A percentile compares a stretch with the other conserved stretches of the same genome.
Evolutionary conservation across 1,140 invertebrate genomes (phyloP).

Genomic region (Macrosteles quadrilineatus): DNA sequence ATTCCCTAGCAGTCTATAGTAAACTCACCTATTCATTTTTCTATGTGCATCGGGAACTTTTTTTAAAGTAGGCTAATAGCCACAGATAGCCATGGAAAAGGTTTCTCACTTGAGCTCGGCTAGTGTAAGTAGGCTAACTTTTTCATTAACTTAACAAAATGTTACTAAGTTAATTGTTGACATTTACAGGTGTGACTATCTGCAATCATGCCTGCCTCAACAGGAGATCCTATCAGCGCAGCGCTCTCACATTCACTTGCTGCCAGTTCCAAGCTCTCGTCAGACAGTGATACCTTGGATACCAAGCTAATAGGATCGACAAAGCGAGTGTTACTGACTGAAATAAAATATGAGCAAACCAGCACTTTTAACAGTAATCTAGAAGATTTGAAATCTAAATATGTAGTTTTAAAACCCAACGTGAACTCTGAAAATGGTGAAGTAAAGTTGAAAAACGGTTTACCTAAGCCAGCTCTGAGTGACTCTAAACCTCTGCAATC

Average conservation of each 20-base stretch:
- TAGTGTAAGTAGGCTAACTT: too few relatives aligned
- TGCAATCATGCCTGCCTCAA: constrained; percentile 54
- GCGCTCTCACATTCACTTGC: constrained; percentile 66
- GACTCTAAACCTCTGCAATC: constrained; percentile 6
- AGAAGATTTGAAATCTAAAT: constrained; percentile 76
- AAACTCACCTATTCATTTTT: too few relatives aligned
- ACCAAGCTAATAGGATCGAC: constrained; percentile 66
- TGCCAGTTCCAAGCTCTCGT: constrained; percentile 53
- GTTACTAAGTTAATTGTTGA: too few relatives aligned
- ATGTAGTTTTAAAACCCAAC: constrained; percentile 70
- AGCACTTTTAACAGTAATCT: constrained; percentile 70
- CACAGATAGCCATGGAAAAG: too few relatives aligned
- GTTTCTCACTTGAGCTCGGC: too few relatives aligned
- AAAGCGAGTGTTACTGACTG: constrained; percentile 70
- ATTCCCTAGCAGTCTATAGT: too few relatives aligned
- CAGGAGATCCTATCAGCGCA: constrained; percentile 65
- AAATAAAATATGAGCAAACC: constrained; percentile 76
- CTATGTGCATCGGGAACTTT: too few relatives aligned
- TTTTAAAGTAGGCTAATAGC: too few relatives aligned
- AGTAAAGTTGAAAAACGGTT: constrained; percentile 39
- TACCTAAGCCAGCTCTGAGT: constrained; percentile 14
- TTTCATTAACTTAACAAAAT: too few relatives aligned
- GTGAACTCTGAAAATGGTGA: constrained; percentile 38
- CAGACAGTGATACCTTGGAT: constrained; percentile 58
- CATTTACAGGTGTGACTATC: constrained; percentile 27